Evolutionary conservation across 37 sponge, comb jelly and placozoan species (phyloP).

Genomic region (Eunapius fragilis): DNA sequence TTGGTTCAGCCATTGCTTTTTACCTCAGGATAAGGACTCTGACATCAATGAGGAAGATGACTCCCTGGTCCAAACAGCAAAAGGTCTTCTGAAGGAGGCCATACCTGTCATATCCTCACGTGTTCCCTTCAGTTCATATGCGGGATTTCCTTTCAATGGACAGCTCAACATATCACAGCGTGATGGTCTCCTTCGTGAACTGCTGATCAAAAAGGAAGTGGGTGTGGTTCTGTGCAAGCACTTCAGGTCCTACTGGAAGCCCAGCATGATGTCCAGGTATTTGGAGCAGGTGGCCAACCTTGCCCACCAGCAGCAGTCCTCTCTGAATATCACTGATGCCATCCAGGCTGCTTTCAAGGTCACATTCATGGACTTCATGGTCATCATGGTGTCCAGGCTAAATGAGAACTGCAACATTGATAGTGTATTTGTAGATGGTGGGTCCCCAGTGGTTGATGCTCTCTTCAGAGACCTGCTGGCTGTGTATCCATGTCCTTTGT

Average conservation of each 20-base stretch:
- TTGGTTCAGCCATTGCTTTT: constrained; percentile 65
- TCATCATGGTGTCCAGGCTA: constrained; percentile 71
- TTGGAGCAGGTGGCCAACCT: constrained; percentile 66
- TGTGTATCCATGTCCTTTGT: constrained; percentile 35
- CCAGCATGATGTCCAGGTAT: constrained; percentile 64
- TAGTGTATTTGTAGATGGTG: constrained; percentile 27
- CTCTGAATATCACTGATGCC: constrained; percentile 77
- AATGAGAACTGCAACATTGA: constrained; percentile 75
- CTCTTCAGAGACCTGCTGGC: constrained; percentile 63
- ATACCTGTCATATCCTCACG: constrained; percentile 46
- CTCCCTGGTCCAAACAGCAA: constrained; percentile 16
- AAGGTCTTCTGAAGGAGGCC: constrained; percentile 29
- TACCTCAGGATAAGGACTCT: constrained; percentile 8
- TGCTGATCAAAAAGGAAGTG: constrained; percentile 55
- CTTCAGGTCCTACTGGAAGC: constrained; percentile 78
- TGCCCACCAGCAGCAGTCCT: constrained; percentile 62
- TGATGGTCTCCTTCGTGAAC: constrained; percentile 13
- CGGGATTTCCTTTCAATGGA: constrained; percentile 37
- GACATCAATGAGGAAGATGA: not conserved
- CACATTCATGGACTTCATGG: constrained; percentile 71
- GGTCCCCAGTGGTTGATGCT: constrained; percentile 12
- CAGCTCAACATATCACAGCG: constrained; percentile 42
- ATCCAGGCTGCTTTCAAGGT: constrained; percentile 71
- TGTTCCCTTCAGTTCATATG: constrained; percentile 26
- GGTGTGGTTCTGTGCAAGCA: constrained; percentile 55